phyloP scores from a whole-genome alignment of 2,888 invertebrate species.

The Mesopsocus fuscifrons region DNA sequence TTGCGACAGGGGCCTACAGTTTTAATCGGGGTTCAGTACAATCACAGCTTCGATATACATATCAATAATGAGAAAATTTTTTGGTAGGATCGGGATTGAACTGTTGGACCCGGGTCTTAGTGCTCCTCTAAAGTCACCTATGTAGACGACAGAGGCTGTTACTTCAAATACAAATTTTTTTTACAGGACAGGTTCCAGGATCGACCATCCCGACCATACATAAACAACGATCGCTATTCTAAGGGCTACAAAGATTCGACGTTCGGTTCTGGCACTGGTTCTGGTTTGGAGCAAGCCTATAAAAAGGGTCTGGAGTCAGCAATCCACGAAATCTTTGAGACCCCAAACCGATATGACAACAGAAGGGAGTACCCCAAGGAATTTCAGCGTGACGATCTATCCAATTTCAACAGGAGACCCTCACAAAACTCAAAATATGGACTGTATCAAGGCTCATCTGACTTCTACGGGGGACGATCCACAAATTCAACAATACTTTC shows the following conservation, averaged over 20 bases:
- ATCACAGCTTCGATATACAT: too few relatives aligned
- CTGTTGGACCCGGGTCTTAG: too few relatives aligned
- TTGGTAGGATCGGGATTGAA: too few relatives aligned
- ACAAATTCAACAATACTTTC: constrained; percentile 2
- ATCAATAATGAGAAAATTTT: too few relatives aligned
- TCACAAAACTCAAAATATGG: not conserved
- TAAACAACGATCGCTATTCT: constrained; percentile 1
- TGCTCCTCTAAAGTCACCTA: too few relatives aligned
- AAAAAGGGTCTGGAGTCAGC: constrained; percentile 6
- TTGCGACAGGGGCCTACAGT: too few relatives aligned
- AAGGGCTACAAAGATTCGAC: too few relatives aligned
- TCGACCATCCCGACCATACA: constrained; percentile 1
- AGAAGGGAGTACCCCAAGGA: not conserved
- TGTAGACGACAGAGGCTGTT: too few relatives aligned
- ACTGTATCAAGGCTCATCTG: not conserved
- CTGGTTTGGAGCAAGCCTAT: constrained; percentile 3
- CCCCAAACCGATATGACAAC: not conserved
- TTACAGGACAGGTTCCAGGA: not conserved
- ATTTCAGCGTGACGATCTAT: not conserved
- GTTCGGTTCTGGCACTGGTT: too few relatives aligned
- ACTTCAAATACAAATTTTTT: too few relatives aligned
- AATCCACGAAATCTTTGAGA: not conserved
- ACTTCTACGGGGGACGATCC: constrained; percentile 5
- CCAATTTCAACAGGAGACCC: constrained; percentile 1
- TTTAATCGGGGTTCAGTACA: too few relatives aligned